A percentile compares a stretch with the other conserved stretches of the same genome.
Conservation (phyloP, 2,797 vertebrate species). For the Argyrosomus regius region DNA sequence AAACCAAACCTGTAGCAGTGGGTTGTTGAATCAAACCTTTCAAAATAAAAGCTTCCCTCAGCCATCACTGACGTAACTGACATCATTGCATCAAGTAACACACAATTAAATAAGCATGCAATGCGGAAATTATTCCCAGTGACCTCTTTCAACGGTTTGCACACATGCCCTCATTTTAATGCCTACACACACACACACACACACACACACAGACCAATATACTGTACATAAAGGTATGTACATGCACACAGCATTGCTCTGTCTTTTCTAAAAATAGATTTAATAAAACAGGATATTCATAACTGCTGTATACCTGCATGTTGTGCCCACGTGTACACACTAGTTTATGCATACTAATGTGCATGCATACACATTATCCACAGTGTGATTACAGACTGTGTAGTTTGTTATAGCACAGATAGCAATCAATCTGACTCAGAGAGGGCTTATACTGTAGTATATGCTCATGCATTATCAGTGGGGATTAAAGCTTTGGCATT, state of each 20-base stretch:
- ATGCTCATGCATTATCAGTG: constrained; percentile 11
- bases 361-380: background rate
- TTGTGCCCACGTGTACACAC: background rate
- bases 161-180: background rate
- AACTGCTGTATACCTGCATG: background rate
- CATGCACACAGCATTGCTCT: background rate
- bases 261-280: background rate
- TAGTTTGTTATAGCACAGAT: constrained; percentile 6
- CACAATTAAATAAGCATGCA: background rate
- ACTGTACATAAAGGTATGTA: background rate
- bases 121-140: background rate
- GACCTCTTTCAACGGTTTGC: background rate
- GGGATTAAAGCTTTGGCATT: constrained; percentile 20
- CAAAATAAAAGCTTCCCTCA: background rate
- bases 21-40: background rate
- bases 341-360: background rate
- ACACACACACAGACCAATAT: background rate
- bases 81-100: background rate
- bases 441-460: constrained; percentile 4
- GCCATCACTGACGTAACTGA: background rate
- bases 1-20: too few relatives aligned
- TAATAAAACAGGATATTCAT: background rate
- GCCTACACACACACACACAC: too few relatives aligned
- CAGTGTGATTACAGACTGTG: background rate
- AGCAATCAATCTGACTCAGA: constrained; percentile 20